phyloP scores from a whole-genome alignment of 1,140 invertebrate species.

The Macrobrachium rosenbergii region DNA sequence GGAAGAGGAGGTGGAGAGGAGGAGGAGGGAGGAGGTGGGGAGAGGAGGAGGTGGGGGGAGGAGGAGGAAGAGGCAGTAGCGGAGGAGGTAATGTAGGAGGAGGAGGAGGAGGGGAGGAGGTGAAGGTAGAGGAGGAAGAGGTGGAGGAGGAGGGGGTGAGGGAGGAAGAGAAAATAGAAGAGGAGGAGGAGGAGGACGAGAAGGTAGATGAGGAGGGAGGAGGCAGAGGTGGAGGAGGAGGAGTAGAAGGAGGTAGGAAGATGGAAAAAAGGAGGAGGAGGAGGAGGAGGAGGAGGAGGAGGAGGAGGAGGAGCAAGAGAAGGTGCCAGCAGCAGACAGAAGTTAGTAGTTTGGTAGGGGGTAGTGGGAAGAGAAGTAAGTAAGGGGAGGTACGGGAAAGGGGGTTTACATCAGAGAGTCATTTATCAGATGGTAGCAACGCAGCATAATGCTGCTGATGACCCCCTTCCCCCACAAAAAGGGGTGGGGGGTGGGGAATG shows the following conservation, averaged over 20 bases:
- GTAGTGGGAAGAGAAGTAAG: background rate
- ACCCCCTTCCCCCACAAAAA: no score
- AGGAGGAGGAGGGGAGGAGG: background rate
- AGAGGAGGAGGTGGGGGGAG: background rate
- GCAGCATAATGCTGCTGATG: no score
- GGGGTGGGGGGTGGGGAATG: no score
- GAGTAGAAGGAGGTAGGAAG: background rate
- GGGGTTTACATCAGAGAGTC: no score
- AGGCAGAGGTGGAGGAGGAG: constrained; percentile 4
- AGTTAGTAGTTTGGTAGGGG: background rate
- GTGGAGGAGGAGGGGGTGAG: background rate
- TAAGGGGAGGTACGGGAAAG: background rate
- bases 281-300: no score
- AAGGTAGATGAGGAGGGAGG: no score
- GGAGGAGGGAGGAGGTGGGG: background rate
- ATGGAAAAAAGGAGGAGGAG: no score
- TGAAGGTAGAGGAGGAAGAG: constrained; percentile 5
- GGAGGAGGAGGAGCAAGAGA: background rate
- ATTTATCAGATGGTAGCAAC: no score
- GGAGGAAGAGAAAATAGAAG: background rate
- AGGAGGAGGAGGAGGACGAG: no score
- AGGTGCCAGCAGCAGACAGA: background rate
- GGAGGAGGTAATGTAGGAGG: background rate
- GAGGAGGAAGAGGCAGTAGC: no score
- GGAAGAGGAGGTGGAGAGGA: background rate